phyloP scores from a whole-genome alignment of 1,140 invertebrate species.

The Grapholita molesta region DNA sequence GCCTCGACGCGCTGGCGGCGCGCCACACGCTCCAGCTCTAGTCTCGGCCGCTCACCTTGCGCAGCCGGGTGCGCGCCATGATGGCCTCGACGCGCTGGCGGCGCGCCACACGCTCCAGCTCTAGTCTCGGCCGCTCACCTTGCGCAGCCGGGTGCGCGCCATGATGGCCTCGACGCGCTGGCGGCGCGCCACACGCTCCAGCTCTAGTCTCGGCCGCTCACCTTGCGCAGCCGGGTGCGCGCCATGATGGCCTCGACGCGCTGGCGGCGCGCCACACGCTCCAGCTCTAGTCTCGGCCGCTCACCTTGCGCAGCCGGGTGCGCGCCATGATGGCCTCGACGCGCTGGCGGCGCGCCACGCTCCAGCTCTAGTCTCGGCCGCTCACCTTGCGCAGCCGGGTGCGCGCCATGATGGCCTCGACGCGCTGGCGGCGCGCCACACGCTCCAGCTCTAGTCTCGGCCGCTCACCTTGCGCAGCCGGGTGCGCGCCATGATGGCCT shows the following conservation, averaged over 20 bases:
- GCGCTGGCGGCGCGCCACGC: too few relatives aligned
- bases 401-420: too few relatives aligned
- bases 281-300: conserved; percentile 61
- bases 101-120: neutral
- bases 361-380: conserved; percentile 60
- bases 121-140: neutral
- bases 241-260: too few relatives aligned
- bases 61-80: neutral
- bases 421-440: too few relatives aligned
- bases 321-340: too few relatives aligned
- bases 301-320: conserved; percentile 87
- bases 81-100: neutral
- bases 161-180: neutral
- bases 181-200: neutral
- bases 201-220: conserved; percentile 79
- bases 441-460: too few relatives aligned
- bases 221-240: conserved; percentile 84
- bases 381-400: conserved; percentile 87
- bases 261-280: neutral
- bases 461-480: conserved; percentile 50
- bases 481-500: conserved; percentile 65
- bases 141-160: neutral
- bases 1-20: conserved; percentile 2
- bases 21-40: neutral
- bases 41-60: neutral